Evolutionary conservation across 1,140 invertebrate genomes (phyloP).

Genomic region (Zaprionus vittiger): DNA sequence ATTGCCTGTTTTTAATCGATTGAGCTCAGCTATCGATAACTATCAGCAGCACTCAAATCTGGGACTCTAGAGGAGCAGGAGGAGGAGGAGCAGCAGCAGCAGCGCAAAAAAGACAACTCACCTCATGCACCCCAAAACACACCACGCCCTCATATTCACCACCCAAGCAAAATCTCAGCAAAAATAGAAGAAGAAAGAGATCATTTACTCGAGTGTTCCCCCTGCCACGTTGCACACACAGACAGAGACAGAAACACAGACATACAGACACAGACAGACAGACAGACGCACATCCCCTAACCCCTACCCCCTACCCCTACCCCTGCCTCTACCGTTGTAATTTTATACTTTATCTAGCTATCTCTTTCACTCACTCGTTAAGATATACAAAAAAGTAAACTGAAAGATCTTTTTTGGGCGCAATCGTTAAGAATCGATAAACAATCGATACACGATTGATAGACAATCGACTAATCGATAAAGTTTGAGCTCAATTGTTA

Average conservation of each 20-base stretch:
- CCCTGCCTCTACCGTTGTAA: neutral
- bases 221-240: neutral
- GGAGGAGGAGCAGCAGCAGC: neutral
- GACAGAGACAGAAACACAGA: neutral
- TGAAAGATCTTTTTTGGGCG: neutral
- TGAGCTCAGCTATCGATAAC: slow-evolving; percentile 87
- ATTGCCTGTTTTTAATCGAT: slow-evolving; percentile 90
- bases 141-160: neutral
- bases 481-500: neutral
- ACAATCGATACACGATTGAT: neutral
- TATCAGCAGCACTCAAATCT: slow-evolving; percentile 84
- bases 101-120: neutral
- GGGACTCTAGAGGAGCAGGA: slow-evolving; percentile 45
- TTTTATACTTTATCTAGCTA: neutral
- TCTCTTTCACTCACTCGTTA: slow-evolving; percentile 9
- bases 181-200: neutral
- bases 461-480: neutral
- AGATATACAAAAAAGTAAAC: slow-evolving; percentile 2
- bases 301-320: neutral
- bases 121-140: neutral
- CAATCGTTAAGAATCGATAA: neutral
- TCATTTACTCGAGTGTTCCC: neutral
- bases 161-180: neutral
- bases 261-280: neutral
- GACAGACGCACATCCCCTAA: neutral